phyloP scores from a whole-genome alignment of 2,797 vertebrate species.

The Falco berigora region DNA sequence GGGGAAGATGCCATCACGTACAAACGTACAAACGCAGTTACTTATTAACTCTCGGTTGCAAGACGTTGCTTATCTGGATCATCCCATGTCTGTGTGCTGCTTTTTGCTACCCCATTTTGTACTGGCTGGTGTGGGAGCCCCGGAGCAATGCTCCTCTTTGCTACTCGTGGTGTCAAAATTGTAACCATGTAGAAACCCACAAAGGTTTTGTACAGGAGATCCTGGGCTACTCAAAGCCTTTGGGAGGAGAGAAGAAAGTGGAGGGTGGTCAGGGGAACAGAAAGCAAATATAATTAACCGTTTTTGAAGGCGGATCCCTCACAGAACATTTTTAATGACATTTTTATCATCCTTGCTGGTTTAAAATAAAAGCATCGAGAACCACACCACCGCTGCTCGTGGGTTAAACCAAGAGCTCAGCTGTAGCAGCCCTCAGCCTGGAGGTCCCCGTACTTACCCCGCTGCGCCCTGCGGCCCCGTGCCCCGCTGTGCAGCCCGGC shows the following conservation, averaged over 20 bases:
- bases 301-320: neutral
- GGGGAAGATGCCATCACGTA: fast-evolving
- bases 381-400: fast-evolving
- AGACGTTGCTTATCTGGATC: neutral
- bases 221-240: neutral
- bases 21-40: neutral
- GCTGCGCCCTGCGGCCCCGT: neutral
- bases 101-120: neutral
- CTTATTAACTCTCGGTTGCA: neutral
- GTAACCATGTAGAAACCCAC: neutral
- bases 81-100: neutral
- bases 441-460: neutral
- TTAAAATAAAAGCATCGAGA: neutral
- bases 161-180: neutral
- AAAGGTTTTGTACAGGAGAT: neutral
- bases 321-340: neutral
- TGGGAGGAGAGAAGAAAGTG: neutral
- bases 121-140: neutral
- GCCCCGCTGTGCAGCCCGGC: neutral
- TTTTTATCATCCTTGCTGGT: neutral
- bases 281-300: neutral
- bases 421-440: neutral
- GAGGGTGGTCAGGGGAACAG: neutral
- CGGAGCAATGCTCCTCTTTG: neutral
- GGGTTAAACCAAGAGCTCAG: neutral